Evolutionary conservation across 2,797 vertebrate species (phyloP).

Genomic region (Myiothlypis coronata): DNA sequence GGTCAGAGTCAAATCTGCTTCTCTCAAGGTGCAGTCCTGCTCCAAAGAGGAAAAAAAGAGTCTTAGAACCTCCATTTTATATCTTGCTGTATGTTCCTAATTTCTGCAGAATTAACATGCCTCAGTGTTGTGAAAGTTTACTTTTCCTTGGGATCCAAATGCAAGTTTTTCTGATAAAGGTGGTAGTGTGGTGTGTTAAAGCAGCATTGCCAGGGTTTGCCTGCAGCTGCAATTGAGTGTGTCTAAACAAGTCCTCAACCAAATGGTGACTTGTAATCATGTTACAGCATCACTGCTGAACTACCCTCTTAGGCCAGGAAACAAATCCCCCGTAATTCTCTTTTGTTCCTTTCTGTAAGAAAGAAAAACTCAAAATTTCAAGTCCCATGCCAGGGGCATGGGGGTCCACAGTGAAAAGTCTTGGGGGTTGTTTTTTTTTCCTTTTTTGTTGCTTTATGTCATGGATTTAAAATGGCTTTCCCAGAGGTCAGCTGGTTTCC

Average conservation of each 20-base stretch:
- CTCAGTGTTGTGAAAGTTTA: neutral
- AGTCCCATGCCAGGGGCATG: rapidly evolving
- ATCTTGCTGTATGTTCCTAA: neutral
- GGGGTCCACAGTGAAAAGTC: neutral
- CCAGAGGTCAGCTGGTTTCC: neutral
- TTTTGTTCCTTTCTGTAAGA: neutral
- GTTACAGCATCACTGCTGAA: neutral
- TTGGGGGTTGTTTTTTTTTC: neutral
- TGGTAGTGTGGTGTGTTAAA: neutral
- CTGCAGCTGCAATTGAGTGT: neutral
- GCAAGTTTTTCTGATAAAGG: neutral
- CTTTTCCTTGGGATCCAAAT: neutral
- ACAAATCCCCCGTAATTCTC: neutral
- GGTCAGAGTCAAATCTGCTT: neutral
- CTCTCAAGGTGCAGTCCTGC: neutral
- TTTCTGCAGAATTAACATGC: neutral
- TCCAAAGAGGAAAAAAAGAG: rapidly evolving
- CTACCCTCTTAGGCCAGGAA: neutral
- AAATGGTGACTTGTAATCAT: neutral
- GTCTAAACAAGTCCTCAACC: neutral
- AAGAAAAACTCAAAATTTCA: neutral
- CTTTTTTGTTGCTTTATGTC: neutral
- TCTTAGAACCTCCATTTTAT: neutral
- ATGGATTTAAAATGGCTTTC: neutral
- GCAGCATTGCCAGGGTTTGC: neutral